Conservation (phyloP, 2,888 invertebrate species). For the Adela reaumurella region DNA sequence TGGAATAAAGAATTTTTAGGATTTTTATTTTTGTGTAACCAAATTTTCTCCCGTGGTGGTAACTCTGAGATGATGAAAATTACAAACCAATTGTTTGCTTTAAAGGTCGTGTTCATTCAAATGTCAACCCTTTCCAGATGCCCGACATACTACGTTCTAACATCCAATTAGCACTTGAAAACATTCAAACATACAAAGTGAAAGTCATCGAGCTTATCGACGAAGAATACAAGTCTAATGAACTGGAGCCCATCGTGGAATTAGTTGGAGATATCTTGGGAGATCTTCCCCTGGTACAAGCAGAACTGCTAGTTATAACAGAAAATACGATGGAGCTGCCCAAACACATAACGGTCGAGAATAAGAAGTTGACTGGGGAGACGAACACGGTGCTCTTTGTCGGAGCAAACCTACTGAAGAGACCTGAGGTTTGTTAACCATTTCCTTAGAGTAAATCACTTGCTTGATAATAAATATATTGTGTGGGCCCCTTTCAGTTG, state of each 20-base stretch:
- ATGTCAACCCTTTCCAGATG: constrained; percentile 26
- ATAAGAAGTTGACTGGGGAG: constrained; percentile 58
- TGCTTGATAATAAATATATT: no score
- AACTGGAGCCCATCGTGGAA: constrained; percentile 47
- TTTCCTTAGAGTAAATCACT: no score
- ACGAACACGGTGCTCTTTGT: constrained; percentile 46
- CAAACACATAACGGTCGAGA: constrained; percentile 53
- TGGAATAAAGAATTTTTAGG: no score
- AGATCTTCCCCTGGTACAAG: constrained; percentile 67
- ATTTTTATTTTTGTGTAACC: no score
- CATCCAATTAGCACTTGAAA: constrained; percentile 72
- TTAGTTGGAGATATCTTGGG: constrained; percentile 57
- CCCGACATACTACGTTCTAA: constrained; percentile 56
- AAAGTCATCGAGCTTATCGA: constrained; percentile 55
- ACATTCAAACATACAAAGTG: constrained; percentile 59
- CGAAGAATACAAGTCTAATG: constrained; percentile 45
- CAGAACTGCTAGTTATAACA: constrained; percentile 58
- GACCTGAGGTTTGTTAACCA: constrained; percentile 44
- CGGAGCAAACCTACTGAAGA: constrained; percentile 48
- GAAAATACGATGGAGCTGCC: constrained; percentile 47
- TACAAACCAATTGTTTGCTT: no score
- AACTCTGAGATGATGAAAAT: no score
- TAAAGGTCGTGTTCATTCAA: no score
- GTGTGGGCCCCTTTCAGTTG: no score
- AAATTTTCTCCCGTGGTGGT: no score